Evolutionary conservation across 2,113 vertebrate species (phyloP).

Genomic region (Phylloscopus trochiloides): DNA sequence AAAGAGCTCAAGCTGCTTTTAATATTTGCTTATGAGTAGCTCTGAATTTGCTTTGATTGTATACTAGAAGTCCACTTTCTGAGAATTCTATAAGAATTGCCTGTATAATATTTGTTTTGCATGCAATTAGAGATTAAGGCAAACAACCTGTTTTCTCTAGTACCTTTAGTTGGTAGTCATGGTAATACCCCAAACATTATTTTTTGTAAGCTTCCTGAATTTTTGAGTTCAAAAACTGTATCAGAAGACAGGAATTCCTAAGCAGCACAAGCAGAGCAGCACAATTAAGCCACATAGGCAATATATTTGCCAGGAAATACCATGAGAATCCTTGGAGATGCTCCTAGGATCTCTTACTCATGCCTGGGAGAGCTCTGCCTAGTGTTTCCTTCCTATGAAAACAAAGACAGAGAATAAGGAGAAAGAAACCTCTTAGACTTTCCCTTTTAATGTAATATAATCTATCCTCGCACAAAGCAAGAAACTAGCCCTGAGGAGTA

Average conservation of each 20-base stretch:
- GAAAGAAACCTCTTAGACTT: neutral
- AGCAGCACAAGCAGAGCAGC: neutral
- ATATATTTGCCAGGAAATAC: neutral
- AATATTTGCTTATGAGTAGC: conserved; percentile 26
- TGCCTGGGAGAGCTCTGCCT: neutral
- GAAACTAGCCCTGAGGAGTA: neutral
- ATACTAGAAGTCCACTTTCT: conserved; percentile 21
- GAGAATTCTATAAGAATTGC: conserved; percentile 16
- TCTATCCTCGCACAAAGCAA: neutral
- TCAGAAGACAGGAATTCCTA: neutral
- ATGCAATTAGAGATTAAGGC: neutral
- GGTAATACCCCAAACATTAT: neutral
- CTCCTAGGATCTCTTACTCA: conserved; percentile 11
- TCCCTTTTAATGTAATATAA: neutral
- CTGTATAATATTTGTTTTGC: neutral
- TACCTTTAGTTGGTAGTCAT: neutral
- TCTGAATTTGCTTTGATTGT: conserved; percentile 4
- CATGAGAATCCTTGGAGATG: conserved; percentile 47
- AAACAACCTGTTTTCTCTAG: conserved; percentile 11
- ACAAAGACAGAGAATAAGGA: neutral
- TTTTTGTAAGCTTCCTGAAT: neutral
- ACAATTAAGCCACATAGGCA: neutral
- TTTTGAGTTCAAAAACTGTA: neutral
- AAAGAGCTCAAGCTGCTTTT: neutral
- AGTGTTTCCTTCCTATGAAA: neutral